Conservation (phyloP, 2,797 vertebrate species). For the Syngnathus acus region DNA sequence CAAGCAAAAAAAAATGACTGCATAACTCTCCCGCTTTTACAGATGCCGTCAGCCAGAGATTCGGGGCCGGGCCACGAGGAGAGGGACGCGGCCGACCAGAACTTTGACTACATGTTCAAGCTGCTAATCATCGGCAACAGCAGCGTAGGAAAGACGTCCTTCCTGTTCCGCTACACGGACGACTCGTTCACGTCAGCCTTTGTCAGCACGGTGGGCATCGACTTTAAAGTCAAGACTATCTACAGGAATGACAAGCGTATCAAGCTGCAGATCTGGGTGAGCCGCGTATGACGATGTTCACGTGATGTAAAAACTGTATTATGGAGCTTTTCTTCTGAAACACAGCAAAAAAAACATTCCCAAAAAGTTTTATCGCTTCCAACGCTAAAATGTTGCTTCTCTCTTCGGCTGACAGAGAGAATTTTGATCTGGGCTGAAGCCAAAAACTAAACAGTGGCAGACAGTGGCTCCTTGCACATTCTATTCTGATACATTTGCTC, state of each 20-base stretch:
- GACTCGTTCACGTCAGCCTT: conserved; percentile 88
- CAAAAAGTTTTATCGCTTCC: not conserved
- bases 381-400: not conserved
- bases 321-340: no score
- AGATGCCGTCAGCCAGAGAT: conserved; percentile 80
- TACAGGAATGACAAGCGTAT: conserved; percentile 83
- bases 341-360: not conserved
- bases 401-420: not conserved
- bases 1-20: not conserved
- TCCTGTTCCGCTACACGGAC: conserved; percentile 85
- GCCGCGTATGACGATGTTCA: conserved; percentile 3
- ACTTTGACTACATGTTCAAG: conserved; percentile 94
- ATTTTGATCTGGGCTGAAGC: not conserved
- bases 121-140: conserved; percentile 86
- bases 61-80: conserved; percentile 50
- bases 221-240: conserved; percentile 91
- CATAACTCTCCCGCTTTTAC: not conserved
- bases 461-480: not conserved
- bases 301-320: no score
- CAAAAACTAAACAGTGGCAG: not conserved
- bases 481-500: not conserved
- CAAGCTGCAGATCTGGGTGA: conserved; percentile 90
- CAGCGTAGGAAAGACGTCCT: conserved; percentile 88
- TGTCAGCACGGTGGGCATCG: conserved; percentile 88
- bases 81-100: conserved; percentile 82